These are phyloP conservation scores for Drosophila merina DNA, from an alignment of 2,888 invertebrate species.

Conservation along the genomic window DNA sequence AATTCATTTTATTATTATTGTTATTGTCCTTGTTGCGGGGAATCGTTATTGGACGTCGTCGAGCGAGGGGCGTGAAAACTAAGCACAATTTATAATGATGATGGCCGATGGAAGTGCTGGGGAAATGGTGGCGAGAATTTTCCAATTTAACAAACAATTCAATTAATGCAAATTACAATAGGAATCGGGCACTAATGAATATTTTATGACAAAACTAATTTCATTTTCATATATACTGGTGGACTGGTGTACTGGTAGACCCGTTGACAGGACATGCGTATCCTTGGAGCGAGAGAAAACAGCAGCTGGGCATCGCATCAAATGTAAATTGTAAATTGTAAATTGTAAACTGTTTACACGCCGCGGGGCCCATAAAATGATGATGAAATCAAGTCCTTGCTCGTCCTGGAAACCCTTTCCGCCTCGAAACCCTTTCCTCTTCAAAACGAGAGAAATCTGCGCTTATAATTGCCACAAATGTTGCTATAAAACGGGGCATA, in stretches of 20 bases:
- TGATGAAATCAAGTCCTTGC: conserved; percentile 20
- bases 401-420: no score
- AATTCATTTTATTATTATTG: conserved; percentile 75
- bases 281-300: conserved; percentile 9
- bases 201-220: conserved; percentile 80
- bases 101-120: background rate
- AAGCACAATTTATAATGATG: conserved; percentile 55
- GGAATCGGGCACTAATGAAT: conserved; percentile 67
- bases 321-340: conserved; percentile 70
- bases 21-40: conserved; percentile 64
- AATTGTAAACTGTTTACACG: conserved; percentile 72
- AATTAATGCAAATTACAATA: conserved; percentile 79
- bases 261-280: background rate
- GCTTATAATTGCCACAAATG: conserved; percentile 45
- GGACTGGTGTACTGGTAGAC: background rate
- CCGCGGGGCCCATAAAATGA: conserved; percentile 52
- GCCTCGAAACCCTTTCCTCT: no score
- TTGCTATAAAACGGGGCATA: conserved; percentile 15
- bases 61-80: conserved; percentile 15
- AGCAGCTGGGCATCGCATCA: conserved; percentile 62
- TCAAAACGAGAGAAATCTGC: conserved; percentile 7
- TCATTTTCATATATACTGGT: conserved; percentile 59
- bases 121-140: conserved; percentile 50
- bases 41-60: conserved; percentile 47
- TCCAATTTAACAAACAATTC: conserved; percentile 80